Base-by-base conservation (phyloP, 2,888 invertebrate species). In the Ctena decussata region DNA sequence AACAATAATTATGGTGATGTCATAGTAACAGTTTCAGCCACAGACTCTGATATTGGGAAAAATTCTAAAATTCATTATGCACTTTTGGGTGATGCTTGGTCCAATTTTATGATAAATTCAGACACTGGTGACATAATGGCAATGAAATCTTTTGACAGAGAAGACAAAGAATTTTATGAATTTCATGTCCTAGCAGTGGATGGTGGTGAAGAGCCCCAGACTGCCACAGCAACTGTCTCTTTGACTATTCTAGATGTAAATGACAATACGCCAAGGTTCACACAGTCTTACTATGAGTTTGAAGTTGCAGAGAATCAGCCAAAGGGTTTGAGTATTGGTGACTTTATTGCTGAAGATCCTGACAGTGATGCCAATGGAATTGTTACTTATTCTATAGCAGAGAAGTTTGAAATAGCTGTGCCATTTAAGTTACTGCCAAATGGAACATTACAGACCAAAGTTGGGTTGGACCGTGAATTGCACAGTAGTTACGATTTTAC, bases 1-100 rank as follows among this genome's bases (percentile, higher is more conserved):
- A 94, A 95, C 87, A 94, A 93, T 73, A 77, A 90, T 21, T 70
- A 90, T 30, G 92, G 93, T 60, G 91, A 92, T 78, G 90, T 90
- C 12, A 90, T 95, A 3, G 41, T 92, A 8, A 86, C 91, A 18
- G 92, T 95, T 18, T 81, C 79, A 12, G 95, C 95, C 6, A 82
- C 88, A 3, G 95, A 95, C 79, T 65, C 49, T 15, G 95, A 95
- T 74, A 53, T 79, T 30, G 92, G 91, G 0, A 79, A 84, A 24
- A 93, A 93, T 73, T 91, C 89, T 46, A 84, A 89, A 46, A 86
- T 94, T 39, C 80, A 75, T 6, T 94, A 94, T 87, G 87, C 87
- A 30, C 89, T 94, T 3, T 82, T 88, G 21, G 87, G 86, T 24
- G 90, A 92, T 70, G 85, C 91, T 24, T 84, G 90, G 35, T 82